Evolutionary conservation across 1,140 invertebrate genomes (phyloP), one percentile per base, ranked within the genome.

Genomic region (Sinonovacula constricta): DNA sequence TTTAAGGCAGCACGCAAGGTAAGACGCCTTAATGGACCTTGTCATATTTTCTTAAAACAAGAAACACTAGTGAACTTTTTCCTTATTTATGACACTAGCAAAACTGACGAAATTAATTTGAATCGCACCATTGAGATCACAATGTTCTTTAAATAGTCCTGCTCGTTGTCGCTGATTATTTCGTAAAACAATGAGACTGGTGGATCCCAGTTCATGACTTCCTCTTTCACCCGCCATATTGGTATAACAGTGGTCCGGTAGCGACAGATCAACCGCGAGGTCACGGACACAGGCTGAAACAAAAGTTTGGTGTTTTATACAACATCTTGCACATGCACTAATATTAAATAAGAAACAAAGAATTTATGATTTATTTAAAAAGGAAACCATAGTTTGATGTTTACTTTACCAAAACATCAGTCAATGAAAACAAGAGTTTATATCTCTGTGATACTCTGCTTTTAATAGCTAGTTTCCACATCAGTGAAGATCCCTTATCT

Each of bases 161-260:
- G 28, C 62, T 71, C 68, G 1, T 12, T 5, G 26, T 71, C 26
- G n/a, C 24, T 45, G 2, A 71, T 24, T 1, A 71, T 57, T 7
- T 71, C 56, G 26, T 60, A 56, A 34, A 71, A 60, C 56, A 71
- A n/a, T 1, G 68, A 71, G 4, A 71, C 3, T 18, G 54, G 33
- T n/a, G 68, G 68, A 15, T 24, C 24, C 18, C 49, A 71, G 34
- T 71, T 71, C 2, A 71, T 0, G 1, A 71, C 54, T 45, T 71
- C 68, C 31, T 71, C 68, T 31, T 60, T 71, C 2, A 31, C 68
- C 34, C 56, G 0, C 18, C 62, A 71, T n/a, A 45, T 39, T 7
- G 68, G 68, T 3, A 71, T 53, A 14, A n/a, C 7, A 1, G 68
- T 71, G 24, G 31, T 12, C 26, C 68, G 54, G 22, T 59, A 60